Conservation (phyloP, 2,797 vertebrate genomes). For the Anguilla marmorata region DNA sequence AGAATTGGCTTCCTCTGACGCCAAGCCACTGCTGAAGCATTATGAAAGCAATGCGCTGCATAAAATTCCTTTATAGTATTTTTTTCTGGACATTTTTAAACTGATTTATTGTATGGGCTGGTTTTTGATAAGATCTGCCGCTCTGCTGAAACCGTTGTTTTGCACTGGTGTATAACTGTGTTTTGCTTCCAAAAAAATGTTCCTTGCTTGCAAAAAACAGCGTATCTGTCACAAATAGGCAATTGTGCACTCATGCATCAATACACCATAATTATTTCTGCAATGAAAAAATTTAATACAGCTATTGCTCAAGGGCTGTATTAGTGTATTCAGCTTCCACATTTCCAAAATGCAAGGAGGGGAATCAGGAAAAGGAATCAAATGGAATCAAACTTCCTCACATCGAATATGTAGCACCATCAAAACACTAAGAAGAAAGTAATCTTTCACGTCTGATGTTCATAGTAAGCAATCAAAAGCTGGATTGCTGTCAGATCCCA, state of each 20-base stretch:
- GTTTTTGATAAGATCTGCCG: neutral
- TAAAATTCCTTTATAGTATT: neutral
- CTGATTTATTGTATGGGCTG: neutral
- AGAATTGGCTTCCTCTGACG: neutral
- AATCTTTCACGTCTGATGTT: neutral
- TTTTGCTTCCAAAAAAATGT: neutral
- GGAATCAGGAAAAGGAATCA: neutral
- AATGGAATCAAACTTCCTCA: neutral
- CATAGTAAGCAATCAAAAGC: neutral
- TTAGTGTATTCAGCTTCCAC: neutral
- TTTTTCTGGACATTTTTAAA: neutral
- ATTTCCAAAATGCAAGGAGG: neutral
- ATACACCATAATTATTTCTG: slow-evolving; percentile 9
- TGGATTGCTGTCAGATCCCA: slow-evolving; percentile 1
- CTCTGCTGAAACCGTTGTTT: neutral
- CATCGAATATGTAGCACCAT: neutral
- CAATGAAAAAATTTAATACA: neutral
- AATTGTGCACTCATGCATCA: slow-evolving; percentile 7
- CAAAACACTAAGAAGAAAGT: neutral
- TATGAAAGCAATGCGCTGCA: neutral
- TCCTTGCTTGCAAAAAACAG: slow-evolving; percentile 3
- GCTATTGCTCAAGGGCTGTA: neutral
- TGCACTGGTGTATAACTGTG: neutral
- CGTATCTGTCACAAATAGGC: slow-evolving; percentile 3
- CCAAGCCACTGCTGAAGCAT: neutral